Base-by-base conservation (phyloP, 2,113 vertebrate species). In the Eolophus roseicapilla region DNA sequence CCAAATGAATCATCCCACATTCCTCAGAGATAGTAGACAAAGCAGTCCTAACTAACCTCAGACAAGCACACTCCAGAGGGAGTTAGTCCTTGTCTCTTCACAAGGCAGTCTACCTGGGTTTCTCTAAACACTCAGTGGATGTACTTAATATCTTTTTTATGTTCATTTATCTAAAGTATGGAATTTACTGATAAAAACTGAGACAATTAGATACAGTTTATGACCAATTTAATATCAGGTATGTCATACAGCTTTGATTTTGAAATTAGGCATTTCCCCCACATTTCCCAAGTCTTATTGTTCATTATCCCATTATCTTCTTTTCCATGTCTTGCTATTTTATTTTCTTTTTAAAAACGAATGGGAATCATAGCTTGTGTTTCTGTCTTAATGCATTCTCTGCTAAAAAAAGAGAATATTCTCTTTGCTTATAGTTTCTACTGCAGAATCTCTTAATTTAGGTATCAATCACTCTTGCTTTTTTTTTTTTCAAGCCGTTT, bases 31-130 rank as follows among this genome's bases (percentile, higher is more conserved):
- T 3, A 19, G 31, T 65, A n/a, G 11, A 62, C 77, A 64, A 60
- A 31, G 14, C 46, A 50, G 10, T 25, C 68, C 39, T 81, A n/a
- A 31, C 28, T 81, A 65, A 37, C 33, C 47, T 91, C 4, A 2
- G 28, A 7, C 0, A 0, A 65, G 63, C 44, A 67, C 46, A 33
- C 50, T 2, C 49, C 2, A 3, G 79, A 3, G 71, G 29, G 35
- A 89, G 8, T 64, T 68, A 55, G 67, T 90, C 27, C 41, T 88
- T 77, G 19, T 62, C 63, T 64, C 7, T 57, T 12, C 31, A 17
- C 29, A 25, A n/a, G 18, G 24, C 2, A 1, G 21, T 29, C 24
- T 83, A 23, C 21, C 65, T 28, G 49, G 28, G 62, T 35, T 90
- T 68, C 46, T 71, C 17, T 75, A 39, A 84, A 83, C 23, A 21